Evolutionary conservation across 2,113 vertebrate species (phyloP).

Genomic region (Seriola dumerili): DNA sequence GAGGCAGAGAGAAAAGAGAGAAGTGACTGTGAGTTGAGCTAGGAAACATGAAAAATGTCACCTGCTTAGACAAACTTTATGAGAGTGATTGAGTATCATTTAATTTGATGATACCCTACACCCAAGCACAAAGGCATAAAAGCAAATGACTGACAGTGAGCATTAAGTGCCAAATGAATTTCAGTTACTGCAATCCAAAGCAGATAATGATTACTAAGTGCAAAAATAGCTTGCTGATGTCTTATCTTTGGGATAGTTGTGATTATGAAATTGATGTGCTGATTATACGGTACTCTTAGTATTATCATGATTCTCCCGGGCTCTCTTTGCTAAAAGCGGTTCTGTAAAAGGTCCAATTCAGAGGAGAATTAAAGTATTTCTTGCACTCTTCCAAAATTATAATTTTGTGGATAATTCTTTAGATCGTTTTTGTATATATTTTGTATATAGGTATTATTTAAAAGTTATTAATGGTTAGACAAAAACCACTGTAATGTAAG

Average conservation of each 20-base stretch:
- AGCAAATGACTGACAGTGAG: constrained; percentile 3
- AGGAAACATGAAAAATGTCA: neutral
- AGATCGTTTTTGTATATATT: neutral
- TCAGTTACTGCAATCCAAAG: constrained; percentile 31
- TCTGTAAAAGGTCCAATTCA: neutral
- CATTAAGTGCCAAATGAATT: constrained; percentile 18
- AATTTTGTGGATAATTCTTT: neutral
- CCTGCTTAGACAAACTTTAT: neutral
- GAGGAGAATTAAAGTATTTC: neutral
- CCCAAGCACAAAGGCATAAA: constrained; percentile 9
- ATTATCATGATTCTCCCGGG: neutral
- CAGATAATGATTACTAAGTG: constrained; percentile 40
- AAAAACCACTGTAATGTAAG: neutral
- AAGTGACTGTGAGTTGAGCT: constrained; percentile 2
- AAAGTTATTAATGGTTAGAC: neutral
- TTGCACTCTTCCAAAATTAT: neutral
- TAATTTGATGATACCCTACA: neutral
- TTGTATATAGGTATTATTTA: neutral
- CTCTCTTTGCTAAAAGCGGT: neutral
- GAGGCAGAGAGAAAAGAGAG: constrained; percentile 20
- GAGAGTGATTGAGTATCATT: constrained; percentile 2
- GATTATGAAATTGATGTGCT: constrained; percentile 40
- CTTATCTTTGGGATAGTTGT: constrained; percentile 9
- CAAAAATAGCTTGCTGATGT: constrained; percentile 20
- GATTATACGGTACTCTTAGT: neutral